Conservation (phyloP, 2,797 vertebrate genomes). For the Hemitrygon akajei region DNA sequence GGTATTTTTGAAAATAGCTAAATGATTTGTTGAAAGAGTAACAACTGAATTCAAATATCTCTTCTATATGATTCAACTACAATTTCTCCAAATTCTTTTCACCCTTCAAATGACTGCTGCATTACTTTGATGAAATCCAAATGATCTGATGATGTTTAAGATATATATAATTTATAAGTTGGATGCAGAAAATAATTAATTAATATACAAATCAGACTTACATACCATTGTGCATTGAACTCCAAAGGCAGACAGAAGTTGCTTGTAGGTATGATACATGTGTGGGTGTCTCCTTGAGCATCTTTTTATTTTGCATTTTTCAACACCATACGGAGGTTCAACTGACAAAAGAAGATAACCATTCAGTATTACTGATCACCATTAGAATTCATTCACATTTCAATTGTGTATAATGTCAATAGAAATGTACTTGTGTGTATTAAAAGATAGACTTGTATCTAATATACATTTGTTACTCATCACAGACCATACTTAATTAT, state of each 20-base stretch:
- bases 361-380: not conserved
- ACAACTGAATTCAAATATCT: not conserved
- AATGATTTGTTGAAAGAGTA: not conserved
- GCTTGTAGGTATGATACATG: not conserved
- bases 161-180: not conserved
- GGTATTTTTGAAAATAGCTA: not conserved
- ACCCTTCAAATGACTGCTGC: not conserved
- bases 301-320: not conserved
- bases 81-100: not conserved
- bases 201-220: not conserved
- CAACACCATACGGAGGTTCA: not conserved
- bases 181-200: not conserved
- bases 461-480: not conserved
- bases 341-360: not conserved
- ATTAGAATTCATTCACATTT: not conserved
- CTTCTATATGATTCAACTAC: not conserved
- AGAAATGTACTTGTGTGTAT: not conserved
- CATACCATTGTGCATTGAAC: not conserved
- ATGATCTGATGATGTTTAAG: not conserved
- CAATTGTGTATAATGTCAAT: not conserved
- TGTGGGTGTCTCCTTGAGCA: not conserved
- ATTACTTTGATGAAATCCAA: not conserved
- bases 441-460: not conserved
- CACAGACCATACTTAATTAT: not conserved
- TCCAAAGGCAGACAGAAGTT: not conserved